Conservation (phyloP, 2,888 invertebrate species). For the Eupeodes luniger region DNA sequence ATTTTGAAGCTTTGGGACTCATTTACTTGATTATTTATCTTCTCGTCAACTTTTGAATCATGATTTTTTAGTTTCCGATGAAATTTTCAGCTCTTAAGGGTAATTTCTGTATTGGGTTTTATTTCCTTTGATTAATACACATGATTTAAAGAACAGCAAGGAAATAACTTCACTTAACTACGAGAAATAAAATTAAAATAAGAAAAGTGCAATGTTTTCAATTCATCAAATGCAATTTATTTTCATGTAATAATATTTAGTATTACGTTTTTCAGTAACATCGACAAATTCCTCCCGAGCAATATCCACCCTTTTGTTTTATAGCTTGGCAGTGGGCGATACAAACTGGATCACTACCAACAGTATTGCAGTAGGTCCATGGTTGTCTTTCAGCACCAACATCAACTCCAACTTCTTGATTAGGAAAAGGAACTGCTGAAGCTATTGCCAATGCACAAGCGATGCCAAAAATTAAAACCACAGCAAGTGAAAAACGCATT, state of each 20-base stretch:
- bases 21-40: too few relatives aligned
- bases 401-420: not conserved
- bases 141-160: too few relatives aligned
- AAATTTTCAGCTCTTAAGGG: too few relatives aligned
- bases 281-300: slow-evolving; percentile 10
- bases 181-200: too few relatives aligned
- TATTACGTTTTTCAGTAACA: not conserved
- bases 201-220: too few relatives aligned
- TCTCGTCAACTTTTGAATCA: too few relatives aligned
- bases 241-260: not conserved
- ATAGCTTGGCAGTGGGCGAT: not conserved
- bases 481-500: slow-evolving; percentile 54
- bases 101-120: too few relatives aligned
- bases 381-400: not conserved
- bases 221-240: not conserved
- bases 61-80: too few relatives aligned
- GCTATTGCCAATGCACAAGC: slow-evolving; percentile 38
- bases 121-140: too few relatives aligned
- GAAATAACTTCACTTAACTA: too few relatives aligned
- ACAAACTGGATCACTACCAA: not conserved
- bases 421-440: slow-evolving; percentile 38
- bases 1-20: too few relatives aligned
- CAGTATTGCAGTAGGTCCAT: not conserved
- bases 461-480: slow-evolving; percentile 58
- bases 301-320: not conserved